phyloP scores from a whole-genome alignment of 2,888 invertebrate species.

The Lasioglossum villosulum region DNA sequence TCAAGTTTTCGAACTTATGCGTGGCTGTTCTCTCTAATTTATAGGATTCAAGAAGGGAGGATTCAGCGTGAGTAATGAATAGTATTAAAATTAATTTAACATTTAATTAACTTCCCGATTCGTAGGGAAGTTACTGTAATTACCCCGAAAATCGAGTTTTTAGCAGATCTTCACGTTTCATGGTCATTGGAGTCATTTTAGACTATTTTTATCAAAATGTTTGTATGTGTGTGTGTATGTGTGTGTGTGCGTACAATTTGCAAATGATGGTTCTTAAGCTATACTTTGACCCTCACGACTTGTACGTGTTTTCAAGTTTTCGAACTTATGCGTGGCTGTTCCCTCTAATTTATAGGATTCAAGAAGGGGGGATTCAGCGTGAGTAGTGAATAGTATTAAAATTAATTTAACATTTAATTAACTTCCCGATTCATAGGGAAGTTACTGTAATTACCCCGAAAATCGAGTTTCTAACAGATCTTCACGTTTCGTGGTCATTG shows the following conservation, averaged over 20 bases:
- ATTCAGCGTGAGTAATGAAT: background rate
- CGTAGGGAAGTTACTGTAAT: no score
- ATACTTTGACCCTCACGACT: background rate
- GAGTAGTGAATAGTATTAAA: background rate
- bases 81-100: background rate
- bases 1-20: background rate
- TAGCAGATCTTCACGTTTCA: no score
- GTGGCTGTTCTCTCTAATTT: background rate
- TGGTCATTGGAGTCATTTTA: no score
- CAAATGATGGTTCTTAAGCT: background rate
- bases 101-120: no score
- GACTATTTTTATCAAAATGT: no score
- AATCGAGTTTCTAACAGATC: no score
- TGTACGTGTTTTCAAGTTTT: background rate
- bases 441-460: no score
- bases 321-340: background rate
- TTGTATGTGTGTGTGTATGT: no score
- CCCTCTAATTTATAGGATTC: background rate
- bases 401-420: background rate
- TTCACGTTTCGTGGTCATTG: no score
- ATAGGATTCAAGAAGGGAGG: background rate
- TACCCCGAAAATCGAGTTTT: no score
- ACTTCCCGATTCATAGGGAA: no score
- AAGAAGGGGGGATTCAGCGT: background rate
- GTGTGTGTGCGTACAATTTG: background rate